Conservation (phyloP, 2,888 invertebrate genomes). For the Hemicrepidius hirtus region DNA sequence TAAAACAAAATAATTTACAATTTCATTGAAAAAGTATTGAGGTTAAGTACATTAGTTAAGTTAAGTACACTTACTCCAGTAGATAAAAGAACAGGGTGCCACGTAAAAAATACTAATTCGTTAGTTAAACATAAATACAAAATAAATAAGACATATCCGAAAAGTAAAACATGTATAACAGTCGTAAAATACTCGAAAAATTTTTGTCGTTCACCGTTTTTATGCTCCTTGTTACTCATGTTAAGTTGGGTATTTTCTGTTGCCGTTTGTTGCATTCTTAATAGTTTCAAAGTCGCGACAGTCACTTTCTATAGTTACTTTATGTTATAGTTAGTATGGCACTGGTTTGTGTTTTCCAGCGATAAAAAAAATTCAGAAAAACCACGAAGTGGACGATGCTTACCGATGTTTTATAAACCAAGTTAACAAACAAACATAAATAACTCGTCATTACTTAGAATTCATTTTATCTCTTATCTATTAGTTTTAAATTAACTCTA, state of each 20-base stretch:
- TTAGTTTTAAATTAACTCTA: too few species aligned
- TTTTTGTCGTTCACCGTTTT: not conserved
- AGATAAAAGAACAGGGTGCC: constrained; percentile 59
- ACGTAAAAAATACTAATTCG: constrained; percentile 57
- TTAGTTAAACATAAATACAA: constrained; percentile 53
- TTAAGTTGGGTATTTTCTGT: constrained; percentile 6
- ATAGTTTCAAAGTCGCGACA: not conserved
- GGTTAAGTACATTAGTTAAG: constrained; percentile 51
- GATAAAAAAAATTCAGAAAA: too few species aligned
- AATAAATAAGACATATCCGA: constrained; percentile 40
- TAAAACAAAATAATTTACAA: too few species aligned
- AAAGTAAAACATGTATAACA: constrained; percentile 13
- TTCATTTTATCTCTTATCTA: too few species aligned
- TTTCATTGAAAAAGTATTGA: constrained; percentile 35
- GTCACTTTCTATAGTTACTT: too few species aligned
- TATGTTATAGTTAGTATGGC: too few species aligned
- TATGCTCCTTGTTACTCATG: not conserved
- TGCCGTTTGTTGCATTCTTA: constrained; percentile 1
- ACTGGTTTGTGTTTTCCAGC: too few species aligned
- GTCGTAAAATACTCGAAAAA: constrained; percentile 12
- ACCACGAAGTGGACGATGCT: too few species aligned
- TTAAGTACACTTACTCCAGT: constrained; percentile 59
- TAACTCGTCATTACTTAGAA: too few species aligned
- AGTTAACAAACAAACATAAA: too few species aligned
- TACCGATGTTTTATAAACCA: too few species aligned